Evolutionary conservation across 2,888 invertebrate species (phyloP).

Genomic region (Tortricodes alternella): DNA sequence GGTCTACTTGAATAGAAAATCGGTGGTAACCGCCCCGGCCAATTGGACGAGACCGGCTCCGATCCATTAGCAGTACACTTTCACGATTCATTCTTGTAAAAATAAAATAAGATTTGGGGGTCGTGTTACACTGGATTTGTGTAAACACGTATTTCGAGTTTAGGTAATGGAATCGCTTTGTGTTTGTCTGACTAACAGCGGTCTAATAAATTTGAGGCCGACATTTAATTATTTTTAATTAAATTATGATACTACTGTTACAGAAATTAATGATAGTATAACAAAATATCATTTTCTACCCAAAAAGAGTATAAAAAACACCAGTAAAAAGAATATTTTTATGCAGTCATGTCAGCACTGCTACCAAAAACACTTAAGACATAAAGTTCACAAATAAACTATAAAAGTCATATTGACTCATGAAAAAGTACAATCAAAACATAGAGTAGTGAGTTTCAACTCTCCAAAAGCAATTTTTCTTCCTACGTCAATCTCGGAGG

Average conservation of each 20-base stretch:
- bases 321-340: too few relatives aligned
- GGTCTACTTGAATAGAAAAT: slow-evolving; percentile 60
- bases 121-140: slow-evolving; percentile 34
- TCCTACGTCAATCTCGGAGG: slow-evolving; percentile 63
- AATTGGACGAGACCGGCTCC: slow-evolving; percentile 51
- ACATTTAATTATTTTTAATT: background rate
- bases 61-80: slow-evolving; percentile 52
- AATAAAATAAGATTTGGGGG: slow-evolving; percentile 33
- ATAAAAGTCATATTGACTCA: slow-evolving; percentile 29
- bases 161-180: slow-evolving; percentile 43
- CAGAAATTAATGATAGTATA: background rate
- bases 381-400: background rate
- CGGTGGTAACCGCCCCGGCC: slow-evolving; percentile 48
- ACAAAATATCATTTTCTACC: background rate
- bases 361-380: background rate
- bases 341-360: too few relatives aligned
- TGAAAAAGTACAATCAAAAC: slow-evolving; percentile 43
- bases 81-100: slow-evolving; percentile 30
- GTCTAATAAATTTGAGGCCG: slow-evolving; percentile 25
- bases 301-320: too few relatives aligned
- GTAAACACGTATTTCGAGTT: slow-evolving; percentile 32
- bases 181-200: slow-evolving; percentile 32
- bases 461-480: slow-evolving; percentile 66
- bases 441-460: slow-evolving; percentile 46
- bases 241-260: background rate